Evolutionary conservation across 2,888 invertebrate genomes (phyloP).

Genomic region (Cephus pulcher): DNA sequence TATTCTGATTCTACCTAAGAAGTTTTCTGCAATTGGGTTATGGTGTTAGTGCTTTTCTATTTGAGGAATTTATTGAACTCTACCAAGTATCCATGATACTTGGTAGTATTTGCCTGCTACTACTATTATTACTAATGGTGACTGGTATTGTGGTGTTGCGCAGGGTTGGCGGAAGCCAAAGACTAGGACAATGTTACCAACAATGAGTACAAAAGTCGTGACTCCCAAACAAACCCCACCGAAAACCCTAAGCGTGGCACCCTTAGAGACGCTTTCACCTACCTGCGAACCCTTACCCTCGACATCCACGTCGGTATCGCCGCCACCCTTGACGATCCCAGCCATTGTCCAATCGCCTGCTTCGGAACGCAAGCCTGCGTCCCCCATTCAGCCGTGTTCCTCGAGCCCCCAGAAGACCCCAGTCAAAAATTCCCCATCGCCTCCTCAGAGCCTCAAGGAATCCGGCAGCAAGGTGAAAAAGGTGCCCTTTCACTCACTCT

Average conservation of each 20-base stretch:
- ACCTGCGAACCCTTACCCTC: conserved; percentile 57
- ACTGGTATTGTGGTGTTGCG: conserved; percentile 36
- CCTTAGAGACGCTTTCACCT: conserved; percentile 58
- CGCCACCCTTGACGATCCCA: conserved; percentile 52
- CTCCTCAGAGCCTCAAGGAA: conserved; percentile 65
- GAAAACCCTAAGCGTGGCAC: conserved; percentile 60
- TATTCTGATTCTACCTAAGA: not conserved
- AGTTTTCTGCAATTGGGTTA: not conserved
- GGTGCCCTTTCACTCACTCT: conserved; percentile 53
- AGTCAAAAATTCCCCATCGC: conserved; percentile 64
- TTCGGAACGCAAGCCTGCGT: conserved; percentile 53
- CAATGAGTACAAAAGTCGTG: conserved; percentile 68
- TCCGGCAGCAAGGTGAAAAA: conserved; percentile 66
- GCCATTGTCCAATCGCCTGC: conserved; percentile 54
- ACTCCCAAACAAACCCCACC: conserved; percentile 70
- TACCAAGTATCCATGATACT: not conserved
- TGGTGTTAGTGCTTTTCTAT: conserved; percentile 3
- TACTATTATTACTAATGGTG: conserved; percentile 42
- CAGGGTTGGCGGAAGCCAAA: conserved; percentile 86
- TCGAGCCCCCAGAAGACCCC: conserved; percentile 63
- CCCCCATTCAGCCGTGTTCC: conserved; percentile 56
- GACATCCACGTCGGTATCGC: conserved; percentile 53
- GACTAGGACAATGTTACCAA: conserved; percentile 80
- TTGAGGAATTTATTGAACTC: conserved; percentile 11
- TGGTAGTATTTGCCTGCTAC: not conserved